Evolutionary conservation across 2,113 vertebrate genomes (phyloP), one percentile per base, ranked within the genome.

Genomic region (Amblyornis subalaris): DNA sequence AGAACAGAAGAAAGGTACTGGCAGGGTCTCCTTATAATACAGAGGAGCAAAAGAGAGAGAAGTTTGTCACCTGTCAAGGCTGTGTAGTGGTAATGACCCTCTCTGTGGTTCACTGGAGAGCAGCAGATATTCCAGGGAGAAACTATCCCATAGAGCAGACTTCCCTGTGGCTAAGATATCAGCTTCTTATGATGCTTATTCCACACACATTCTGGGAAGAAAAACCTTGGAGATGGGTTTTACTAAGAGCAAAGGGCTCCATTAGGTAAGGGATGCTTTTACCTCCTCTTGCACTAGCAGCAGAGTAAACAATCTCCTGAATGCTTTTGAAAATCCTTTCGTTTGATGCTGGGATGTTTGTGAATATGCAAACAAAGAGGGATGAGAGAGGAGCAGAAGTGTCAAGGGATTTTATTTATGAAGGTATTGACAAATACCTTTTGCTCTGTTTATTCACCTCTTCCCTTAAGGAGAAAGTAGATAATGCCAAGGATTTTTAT

Each of bases 321-420:
- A 78, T 53, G 60, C 86, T 89, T 93, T 71, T 82, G 76, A 74
- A 96, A 89, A 83, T 88, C 72, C 82, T 65, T 11, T 73, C 58
- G 85, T 94, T 77, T 89, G 51, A 55, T 85, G 75, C 71, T 47
- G 40, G 48, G 42, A 48, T 88, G 66, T 83, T 88, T 64, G 82
- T 83, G 92, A 96, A 88, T 80, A 93, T 45, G 91, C 89, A 93
- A 62, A 94, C 84, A 92, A 73, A 93, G 40, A 74, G 28, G 36
- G 18, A 71, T 89, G 55, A 66, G 80, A 60, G 15, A 85, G 75
- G n/a, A 89, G 47, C 40, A 91, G 65, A 64, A 50, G 20, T 40
- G 38, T 73, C 45, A 91, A 89, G 38, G 47, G 74, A 62, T 89
- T 95, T 94, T 89, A 74, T 93, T 94, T 82, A 58, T 73, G 60